Evolutionary conservation across 2,113 vertebrate genomes (phyloP), one percentile per base, ranked within the genome.

Genomic region (Solea senegalensis): DNA sequence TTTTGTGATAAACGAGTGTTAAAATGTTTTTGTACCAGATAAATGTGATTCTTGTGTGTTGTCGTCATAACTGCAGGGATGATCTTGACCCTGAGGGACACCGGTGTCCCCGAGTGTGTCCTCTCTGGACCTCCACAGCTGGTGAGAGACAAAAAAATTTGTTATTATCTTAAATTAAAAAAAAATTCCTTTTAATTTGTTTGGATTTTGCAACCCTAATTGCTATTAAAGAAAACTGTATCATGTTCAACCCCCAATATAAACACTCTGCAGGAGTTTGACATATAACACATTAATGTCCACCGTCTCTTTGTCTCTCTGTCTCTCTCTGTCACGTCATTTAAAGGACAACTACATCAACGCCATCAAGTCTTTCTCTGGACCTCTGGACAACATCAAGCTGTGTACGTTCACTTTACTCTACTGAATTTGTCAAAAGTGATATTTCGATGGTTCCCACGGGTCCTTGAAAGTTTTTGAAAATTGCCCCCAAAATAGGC

Each of bases 41-140:
- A 45, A 45, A 45, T 45, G 44, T 48, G 44, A 4, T 21, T 13
- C 49, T 4, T 13, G 3, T 40, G 1, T 45, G 13, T 56, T 28
- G 3, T 56, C 5, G 3, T 57, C 5, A 70, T 1, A 68, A 1
- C 57, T 44, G 26, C 76, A 98, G 97, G 97, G 44, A 95, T 98
- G 95, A 95, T 98, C 41, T 89, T 98, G 49, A 98, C 97, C 0
- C 62, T 98, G 62, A 96, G 95, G 88, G 96, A 97, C 72, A 93
- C 92, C 0, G 96, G 96, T 1, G 94, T 97, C 8, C 95, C 95
- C 0, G 93, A 95, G 40, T 97, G 96, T 62, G 89, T 95, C 13
- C 93, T 98, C 16, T 95, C 95, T 8, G 97, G 97, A 83, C 97
- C 97, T 0, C 96, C 96, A 2, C 95, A 98, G 74, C 92, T 98